Evolutionary conservation across 2,113 vertebrate species (phyloP).

Genomic region (Sapayoa aenigma): DNA sequence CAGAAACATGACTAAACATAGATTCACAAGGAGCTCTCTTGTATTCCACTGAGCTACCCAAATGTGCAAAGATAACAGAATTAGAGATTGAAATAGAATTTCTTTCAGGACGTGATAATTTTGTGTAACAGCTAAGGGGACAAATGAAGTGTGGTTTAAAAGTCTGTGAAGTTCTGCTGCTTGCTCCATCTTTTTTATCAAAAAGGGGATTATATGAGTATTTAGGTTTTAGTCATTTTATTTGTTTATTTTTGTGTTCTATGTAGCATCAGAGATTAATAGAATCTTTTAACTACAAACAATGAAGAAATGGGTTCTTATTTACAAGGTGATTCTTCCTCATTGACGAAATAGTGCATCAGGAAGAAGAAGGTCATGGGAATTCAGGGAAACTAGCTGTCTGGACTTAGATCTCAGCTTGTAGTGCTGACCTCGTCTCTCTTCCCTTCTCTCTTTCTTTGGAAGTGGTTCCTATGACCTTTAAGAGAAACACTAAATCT

Average conservation of each 20-base stretch:
- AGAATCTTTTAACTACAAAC: background rate
- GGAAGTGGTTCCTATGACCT: background rate
- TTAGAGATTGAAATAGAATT: background rate
- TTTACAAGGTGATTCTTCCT: background rate
- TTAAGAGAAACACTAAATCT: background rate
- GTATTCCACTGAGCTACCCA: background rate
- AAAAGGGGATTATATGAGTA: background rate
- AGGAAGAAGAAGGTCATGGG: background rate
- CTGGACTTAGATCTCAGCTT: background rate
- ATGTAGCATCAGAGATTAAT: background rate
- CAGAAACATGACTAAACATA: background rate
- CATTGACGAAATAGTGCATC: background rate
- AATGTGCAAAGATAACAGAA: background rate
- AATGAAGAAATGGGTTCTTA: background rate
- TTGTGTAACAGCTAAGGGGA: background rate
- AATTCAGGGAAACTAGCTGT: background rate
- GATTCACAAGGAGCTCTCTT: background rate
- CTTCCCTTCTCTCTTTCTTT: background rate
- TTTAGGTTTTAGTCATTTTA: background rate
- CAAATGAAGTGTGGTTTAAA: background rate
- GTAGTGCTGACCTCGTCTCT: background rate
- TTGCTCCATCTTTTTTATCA: background rate
- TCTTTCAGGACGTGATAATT: background rate
- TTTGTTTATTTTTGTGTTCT: background rate
- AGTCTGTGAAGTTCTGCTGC: background rate